A percentile compares a stretch with the other conserved stretches of the same genome.
These are phyloP conservation scores for Penelope pileata DNA, from an alignment of 2,113 vertebrate species.

Conservation along the genomic window DNA sequence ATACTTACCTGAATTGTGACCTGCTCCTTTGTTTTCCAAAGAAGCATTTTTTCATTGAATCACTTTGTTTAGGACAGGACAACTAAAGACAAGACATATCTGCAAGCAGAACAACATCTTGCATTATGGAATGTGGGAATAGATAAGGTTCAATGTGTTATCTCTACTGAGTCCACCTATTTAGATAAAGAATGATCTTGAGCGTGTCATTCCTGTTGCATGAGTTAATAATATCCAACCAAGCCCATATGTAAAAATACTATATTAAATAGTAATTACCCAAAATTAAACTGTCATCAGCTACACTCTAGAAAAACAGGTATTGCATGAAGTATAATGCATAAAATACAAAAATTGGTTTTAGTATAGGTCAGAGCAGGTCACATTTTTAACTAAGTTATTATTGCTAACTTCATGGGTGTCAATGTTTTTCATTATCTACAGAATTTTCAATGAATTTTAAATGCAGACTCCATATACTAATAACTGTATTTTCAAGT, in stretches of 20 bases:
- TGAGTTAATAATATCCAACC: neutral
- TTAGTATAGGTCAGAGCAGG: neutral
- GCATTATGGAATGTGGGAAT: constrained; percentile 6
- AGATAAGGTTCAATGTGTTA: neutral
- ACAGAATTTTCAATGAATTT: neutral
- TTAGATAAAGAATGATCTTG: neutral
- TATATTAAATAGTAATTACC: neutral
- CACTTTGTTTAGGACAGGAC: constrained; percentile 47
- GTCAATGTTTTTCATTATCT: neutral
- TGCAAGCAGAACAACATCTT: constrained; percentile 50
- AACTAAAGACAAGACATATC: constrained; percentile 60
- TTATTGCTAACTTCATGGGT: neutral
- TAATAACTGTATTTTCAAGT: neutral
- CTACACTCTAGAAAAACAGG: neutral
- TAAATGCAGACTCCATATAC: neutral
- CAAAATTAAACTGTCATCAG: neutral
- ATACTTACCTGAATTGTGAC: constrained; percentile 43
- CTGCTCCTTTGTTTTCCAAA: constrained; percentile 57
- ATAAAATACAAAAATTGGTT: neutral
- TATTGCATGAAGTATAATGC: neutral
- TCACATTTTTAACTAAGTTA: neutral
- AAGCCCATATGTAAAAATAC: neutral
- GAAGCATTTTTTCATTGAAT: constrained; percentile 54
- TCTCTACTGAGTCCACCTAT: neutral
- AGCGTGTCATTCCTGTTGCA: neutral